Conservation (phyloP, 2,797 vertebrate genomes). For the Pangasius djambal region DNA sequence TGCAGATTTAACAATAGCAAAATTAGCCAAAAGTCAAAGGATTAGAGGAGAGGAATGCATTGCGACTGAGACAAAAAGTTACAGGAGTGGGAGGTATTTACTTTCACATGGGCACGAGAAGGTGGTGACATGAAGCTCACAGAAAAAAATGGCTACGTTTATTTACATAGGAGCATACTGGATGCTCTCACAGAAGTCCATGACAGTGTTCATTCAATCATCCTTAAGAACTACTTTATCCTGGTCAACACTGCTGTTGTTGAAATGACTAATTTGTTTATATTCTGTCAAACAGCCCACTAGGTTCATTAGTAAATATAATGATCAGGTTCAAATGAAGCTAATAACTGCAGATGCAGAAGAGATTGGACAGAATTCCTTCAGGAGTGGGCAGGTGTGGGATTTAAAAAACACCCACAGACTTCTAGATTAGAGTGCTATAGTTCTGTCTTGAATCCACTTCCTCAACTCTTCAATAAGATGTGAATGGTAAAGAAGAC, state of each 20-base stretch:
- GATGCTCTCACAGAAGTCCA: not conserved
- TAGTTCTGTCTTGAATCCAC: not conserved
- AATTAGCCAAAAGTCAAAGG: not conserved
- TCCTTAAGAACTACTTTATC: not conserved
- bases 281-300: not conserved
- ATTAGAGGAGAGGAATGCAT: not conserved
- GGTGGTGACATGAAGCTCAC: not conserved
- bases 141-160: not conserved
- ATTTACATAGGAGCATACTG: not conserved
- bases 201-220: not conserved
- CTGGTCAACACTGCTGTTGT: not conserved
- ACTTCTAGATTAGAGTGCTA: not conserved
- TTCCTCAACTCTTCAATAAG: not conserved
- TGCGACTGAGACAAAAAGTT: not conserved
- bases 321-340: not conserved
- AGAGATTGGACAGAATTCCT: not conserved
- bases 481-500: not conserved
- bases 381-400: not conserved
- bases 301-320: not conserved
- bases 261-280: not conserved
- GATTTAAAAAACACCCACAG: too few species aligned
- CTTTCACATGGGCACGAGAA: not conserved
- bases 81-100: not conserved
- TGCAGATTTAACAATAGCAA: not conserved
- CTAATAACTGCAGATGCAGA: not conserved